A percentile compares a stretch with the other conserved stretches of the same genome.
These are phyloP conservation scores for Drosophila sucinea DNA, from an alignment of 1,140 invertebrate genomes.

Conservation along the genomic window DNA sequence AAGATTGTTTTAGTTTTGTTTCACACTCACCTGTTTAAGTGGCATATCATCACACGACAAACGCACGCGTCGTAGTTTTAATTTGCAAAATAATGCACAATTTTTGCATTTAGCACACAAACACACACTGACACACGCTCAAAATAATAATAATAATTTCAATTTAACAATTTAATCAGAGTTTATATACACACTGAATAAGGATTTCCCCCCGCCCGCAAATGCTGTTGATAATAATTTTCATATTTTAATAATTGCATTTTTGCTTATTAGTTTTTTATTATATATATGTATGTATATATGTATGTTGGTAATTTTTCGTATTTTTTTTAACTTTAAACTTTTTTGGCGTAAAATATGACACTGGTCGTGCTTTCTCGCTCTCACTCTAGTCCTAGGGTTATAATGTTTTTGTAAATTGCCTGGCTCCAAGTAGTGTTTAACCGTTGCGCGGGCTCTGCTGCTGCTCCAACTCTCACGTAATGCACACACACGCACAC, in stretches of 20 bases:
- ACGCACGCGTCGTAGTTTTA: constrained; percentile 81
- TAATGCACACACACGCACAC: constrained; percentile 35
- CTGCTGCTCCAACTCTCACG: constrained; percentile 14
- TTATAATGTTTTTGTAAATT: constrained; percentile 18
- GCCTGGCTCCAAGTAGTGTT: constrained; percentile 14
- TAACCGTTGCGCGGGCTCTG: constrained; percentile 7
- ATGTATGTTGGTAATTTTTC: background rate
- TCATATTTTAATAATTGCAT: constrained; percentile 66
- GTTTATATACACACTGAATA: constrained; percentile 10
- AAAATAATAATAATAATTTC: constrained; percentile 16
- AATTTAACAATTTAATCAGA: constrained; percentile 35
- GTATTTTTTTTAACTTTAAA: constrained; percentile 30
- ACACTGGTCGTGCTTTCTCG: constrained; percentile 18
- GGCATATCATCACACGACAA: constrained; percentile 83
- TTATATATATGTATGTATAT: background rate
- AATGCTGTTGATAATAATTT: constrained; percentile 44
- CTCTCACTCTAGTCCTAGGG: constrained; percentile 13
- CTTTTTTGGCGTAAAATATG: constrained; percentile 19
- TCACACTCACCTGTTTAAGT: constrained; percentile 81
- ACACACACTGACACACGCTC: constrained; percentile 9
- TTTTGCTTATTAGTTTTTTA: constrained; percentile 43
- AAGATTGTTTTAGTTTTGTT: background rate
- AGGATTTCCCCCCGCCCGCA: constrained; percentile 23
- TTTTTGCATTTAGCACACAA: constrained; percentile 68
- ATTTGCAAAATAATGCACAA: constrained; percentile 67